phyloP scores from a whole-genome alignment of 2,888 invertebrate genomes.

The Notocelia uddmanniana region DNA sequence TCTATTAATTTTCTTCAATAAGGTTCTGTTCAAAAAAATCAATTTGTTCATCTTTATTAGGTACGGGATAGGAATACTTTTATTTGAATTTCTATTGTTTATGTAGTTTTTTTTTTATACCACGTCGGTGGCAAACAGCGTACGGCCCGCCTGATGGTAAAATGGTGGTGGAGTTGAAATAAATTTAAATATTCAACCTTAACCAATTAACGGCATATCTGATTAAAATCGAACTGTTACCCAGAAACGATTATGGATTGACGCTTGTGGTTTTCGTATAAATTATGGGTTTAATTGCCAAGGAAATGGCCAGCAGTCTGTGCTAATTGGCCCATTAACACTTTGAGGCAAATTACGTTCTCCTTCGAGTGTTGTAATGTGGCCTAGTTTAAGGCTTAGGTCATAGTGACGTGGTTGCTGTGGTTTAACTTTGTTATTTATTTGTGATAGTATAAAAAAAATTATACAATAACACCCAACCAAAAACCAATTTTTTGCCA shows the following conservation, averaged over 20 bases:
- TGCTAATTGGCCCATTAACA: constrained; percentile 51
- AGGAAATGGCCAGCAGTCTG: constrained; percentile 50
- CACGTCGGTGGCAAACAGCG: too few species aligned
- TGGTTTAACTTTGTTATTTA: background rate
- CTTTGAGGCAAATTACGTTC: constrained; percentile 50
- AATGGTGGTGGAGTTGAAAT: too few species aligned
- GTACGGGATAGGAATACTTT: too few species aligned
- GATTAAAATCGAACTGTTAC: constrained; percentile 44
- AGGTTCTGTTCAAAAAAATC: too few species aligned
- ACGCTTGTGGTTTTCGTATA: constrained; percentile 47
- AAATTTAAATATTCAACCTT: constrained; percentile 20
- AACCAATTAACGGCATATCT: constrained; percentile 32
- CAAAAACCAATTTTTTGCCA: too few species aligned
- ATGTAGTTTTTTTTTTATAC: too few species aligned
- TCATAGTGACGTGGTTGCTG: constrained; percentile 10
- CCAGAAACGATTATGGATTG: constrained; percentile 46
- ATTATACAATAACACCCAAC: too few species aligned
- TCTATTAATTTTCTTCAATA: too few species aligned
- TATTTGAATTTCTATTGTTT: too few species aligned
- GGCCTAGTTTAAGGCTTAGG: constrained; percentile 35
- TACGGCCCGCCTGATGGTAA: too few species aligned
- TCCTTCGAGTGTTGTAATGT: constrained; percentile 47
- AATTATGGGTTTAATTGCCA: constrained; percentile 49
- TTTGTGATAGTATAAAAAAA: too few species aligned
- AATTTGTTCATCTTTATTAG: too few species aligned